Percentiles rank a stretch among this genome's conserved stretches.
Conservation (phyloP, 2,888 invertebrate genomes). For the Laspeyria flexula region DNA sequence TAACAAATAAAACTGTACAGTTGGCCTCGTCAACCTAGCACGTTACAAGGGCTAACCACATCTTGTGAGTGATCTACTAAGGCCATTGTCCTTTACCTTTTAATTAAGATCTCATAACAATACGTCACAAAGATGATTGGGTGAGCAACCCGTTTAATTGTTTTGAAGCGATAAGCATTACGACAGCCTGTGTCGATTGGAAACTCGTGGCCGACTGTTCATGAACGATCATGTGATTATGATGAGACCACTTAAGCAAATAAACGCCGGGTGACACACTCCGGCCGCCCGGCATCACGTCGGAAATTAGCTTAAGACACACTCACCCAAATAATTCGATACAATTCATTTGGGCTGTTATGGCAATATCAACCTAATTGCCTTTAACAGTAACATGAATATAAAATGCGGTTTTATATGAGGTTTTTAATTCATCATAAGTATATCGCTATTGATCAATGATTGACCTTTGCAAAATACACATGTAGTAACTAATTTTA, state of each 20-base stretch:
- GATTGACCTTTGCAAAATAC: too few relatives aligned
- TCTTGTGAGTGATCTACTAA: constrained; percentile 29
- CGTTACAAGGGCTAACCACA: constrained; percentile 21
- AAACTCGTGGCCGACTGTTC: constrained; percentile 76
- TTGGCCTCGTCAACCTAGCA: constrained; percentile 22
- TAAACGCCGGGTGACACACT: constrained; percentile 60
- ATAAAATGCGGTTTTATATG: neutral
- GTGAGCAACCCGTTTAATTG: constrained; percentile 66
- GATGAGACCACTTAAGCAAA: constrained; percentile 84
- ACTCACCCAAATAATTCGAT: constrained; percentile 44
- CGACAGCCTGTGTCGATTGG: constrained; percentile 64
- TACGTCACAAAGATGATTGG: constrained; percentile 57
- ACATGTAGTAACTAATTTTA: too few relatives aligned
- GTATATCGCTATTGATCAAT: too few relatives aligned
- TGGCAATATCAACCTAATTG: neutral
- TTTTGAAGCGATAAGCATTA: constrained; percentile 59
- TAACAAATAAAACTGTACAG: constrained; percentile 32
- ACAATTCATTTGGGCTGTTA: constrained; percentile 11
- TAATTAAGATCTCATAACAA: constrained; percentile 57
- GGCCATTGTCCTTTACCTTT: constrained; percentile 68
- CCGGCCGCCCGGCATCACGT: constrained; percentile 58
- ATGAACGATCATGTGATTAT: constrained; percentile 81
- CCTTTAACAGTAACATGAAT: neutral
- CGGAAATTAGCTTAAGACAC: constrained; percentile 62
- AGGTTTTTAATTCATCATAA: too few relatives aligned